Percentiles rank a stretch among this genome's conserved stretches.
Conservation (phyloP, 1,140 invertebrate genomes). For the Drosophila obscura region DNA sequence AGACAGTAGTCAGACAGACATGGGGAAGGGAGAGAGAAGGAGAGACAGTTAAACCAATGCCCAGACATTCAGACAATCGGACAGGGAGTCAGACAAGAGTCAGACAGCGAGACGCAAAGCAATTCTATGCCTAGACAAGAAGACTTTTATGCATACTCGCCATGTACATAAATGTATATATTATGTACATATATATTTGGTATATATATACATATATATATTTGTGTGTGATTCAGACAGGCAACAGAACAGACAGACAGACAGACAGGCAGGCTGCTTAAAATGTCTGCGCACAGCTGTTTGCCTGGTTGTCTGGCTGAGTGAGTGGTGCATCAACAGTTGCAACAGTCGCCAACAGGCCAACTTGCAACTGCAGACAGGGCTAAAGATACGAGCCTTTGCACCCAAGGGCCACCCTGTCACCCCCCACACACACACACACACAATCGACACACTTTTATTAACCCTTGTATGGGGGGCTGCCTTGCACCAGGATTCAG, state of each 20-base stretch:
- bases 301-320: constrained; percentile 34
- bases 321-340: constrained; percentile 72
- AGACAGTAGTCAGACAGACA: neutral
- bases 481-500: no score
- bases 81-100: constrained; percentile 52
- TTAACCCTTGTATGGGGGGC: constrained; percentile 21
- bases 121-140: constrained; percentile 47
- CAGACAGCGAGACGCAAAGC: constrained; percentile 54
- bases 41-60: constrained; percentile 58
- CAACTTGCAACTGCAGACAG: constrained; percentile 35
- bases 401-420: neutral
- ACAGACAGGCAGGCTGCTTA: constrained; percentile 60
- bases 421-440: neutral
- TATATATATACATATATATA: constrained; percentile 1
- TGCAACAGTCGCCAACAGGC: constrained; percentile 45
- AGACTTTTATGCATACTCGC: constrained; percentile 15
- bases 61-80: constrained; percentile 42
- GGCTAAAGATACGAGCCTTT: constrained; percentile 13
- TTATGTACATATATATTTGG: constrained; percentile 7
- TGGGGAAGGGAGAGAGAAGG: neutral
- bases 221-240: constrained; percentile 18
- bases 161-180: constrained; percentile 1
- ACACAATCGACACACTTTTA: constrained; percentile 54
- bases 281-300: constrained; percentile 78
- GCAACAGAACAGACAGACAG: constrained; percentile 14